Evolutionary conservation across 2,888 invertebrate genomes (phyloP), one percentile per base, ranked within the genome.

Genomic region (Clepsis dumicolana): DNA sequence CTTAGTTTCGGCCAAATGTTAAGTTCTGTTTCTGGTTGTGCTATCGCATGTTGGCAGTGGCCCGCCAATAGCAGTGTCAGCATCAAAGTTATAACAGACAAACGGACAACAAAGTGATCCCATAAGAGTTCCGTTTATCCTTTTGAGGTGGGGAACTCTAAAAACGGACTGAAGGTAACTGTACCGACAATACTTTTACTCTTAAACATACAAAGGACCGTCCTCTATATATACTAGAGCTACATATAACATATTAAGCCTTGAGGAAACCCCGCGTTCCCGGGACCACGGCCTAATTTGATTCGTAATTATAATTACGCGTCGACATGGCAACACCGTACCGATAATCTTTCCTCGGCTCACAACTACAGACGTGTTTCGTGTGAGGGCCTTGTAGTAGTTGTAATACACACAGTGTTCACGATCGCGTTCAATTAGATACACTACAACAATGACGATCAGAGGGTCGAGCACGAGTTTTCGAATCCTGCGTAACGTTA

Each of bases 291-390:
- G 35, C 24, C 38, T 57, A 57, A 57, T 57, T 57, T 7, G 32
- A 57, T 57, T 57, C n/a, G 57, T 38, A 57, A 57, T 57, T 57
- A 35, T 38, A 57, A 57, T 57, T 57, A 35, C 35, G n/a, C 56
- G 35, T 24, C 29, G 32, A 35, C 29, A 57, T 57, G 32, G 56
- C 56, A 38, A 57, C 53, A 53, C 56, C 7, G 56, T 35, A 24
- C 21, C 35, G 24, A 57, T 57, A 24, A 57, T 35, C 57, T 53
- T 48, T 21, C 48, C 48, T 10, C 21, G 48, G 18, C 8, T 38
- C 4, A 44, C 18, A 18, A 44, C 12, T 48, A 48, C 48, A 12
- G 18, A 21, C 5, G 21, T 21, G 44, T 7, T 48, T 21, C 18
- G 10, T 21, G 16, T 2, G 21, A 48, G 7, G 2, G 35, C 35